Base-by-base conservation (phyloP, 2,113 vertebrate genomes). In the Cryptotis parvus region DNA sequence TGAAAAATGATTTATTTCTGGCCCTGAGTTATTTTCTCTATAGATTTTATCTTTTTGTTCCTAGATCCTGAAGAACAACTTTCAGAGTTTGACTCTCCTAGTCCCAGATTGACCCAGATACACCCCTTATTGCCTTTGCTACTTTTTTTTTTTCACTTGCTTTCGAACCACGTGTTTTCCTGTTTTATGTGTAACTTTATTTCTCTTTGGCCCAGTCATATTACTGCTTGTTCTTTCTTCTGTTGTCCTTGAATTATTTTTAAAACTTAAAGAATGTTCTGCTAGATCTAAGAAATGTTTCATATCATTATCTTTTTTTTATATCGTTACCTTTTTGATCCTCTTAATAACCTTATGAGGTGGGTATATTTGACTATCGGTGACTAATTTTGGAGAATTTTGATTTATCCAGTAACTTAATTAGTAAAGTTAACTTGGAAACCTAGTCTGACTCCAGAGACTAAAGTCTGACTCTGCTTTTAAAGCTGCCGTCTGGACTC, bases 341-440 rank as follows among this genome's bases (percentile, higher is more conserved):
- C 33, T 92, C 52, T 85, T 91, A 89, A 84, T 91, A 87, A 93
- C 31, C 31, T 81, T 78, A 12, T 86, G 63, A 89, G 80, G 89
- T 94, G 81, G 75, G 73, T 93, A 49, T 95, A 84, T 93, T 84
- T 96, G 84, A 68, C 87, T 90, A 65, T 80, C 89, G 29, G 70
- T 86, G 90, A 93, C 14, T 91, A 63, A 88, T 31, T 27, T 77
- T 96, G 16, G 79, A 72, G 49, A 96, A 39, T 84, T 91, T 84
- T 81, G 55, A 72, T 45, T 79, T 45, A 73, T 37, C 29, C 9
- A 90, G 39, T 79, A 90, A 72, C 8, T 52, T 68, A 43, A 43
- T 26, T 87, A 61, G 22, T 52, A 79, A 58, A 90, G 65, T 55
- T 90, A 43, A 84, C 84, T 92, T 77, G 84, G 33, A 81, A 93